These are phyloP conservation scores for Polyodon spathula DNA, from an alignment of 2,113 vertebrate genomes.

Conservation along the genomic window DNA sequence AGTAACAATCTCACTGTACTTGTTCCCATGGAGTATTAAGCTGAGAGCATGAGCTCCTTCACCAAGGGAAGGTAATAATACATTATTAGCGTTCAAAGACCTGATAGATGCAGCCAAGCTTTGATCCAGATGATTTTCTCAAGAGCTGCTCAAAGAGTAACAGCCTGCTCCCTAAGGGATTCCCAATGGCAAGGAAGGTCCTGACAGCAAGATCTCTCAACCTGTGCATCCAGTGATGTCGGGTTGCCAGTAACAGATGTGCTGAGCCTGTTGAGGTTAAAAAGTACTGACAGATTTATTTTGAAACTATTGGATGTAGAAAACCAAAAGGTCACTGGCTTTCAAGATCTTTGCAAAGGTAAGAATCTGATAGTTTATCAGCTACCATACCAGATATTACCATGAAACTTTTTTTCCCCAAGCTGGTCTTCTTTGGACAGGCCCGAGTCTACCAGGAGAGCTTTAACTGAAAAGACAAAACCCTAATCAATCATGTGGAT, in stretches of 20 bases:
- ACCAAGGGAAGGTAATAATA: background rate
- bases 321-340: too few relatives aligned
- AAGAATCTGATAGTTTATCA: too few relatives aligned
- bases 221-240: background rate
- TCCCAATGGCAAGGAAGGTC: background rate
- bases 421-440: too few relatives aligned
- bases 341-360: too few relatives aligned
- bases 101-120: background rate
- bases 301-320: background rate
- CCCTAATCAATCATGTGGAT: too few relatives aligned
- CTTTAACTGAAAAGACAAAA: too few relatives aligned
- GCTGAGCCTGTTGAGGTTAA: constrained; percentile 1
- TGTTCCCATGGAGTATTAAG: too few relatives aligned
- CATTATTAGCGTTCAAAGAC: background rate
- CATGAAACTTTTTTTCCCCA: too few relatives aligned
- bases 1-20: too few relatives aligned
- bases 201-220: constrained; percentile 1
- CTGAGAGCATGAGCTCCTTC: too few relatives aligned
- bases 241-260: background rate
- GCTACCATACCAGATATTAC: too few relatives aligned
- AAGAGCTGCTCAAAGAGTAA: background rate
- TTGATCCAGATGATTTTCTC: background rate
- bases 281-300: constrained; percentile 3
- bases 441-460: too few relatives aligned
- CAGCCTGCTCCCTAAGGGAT: background rate